These are phyloP conservation scores for Anoplopoma fimbria DNA, from an alignment of 2,113 vertebrate species.

Conservation along the genomic window DNA sequence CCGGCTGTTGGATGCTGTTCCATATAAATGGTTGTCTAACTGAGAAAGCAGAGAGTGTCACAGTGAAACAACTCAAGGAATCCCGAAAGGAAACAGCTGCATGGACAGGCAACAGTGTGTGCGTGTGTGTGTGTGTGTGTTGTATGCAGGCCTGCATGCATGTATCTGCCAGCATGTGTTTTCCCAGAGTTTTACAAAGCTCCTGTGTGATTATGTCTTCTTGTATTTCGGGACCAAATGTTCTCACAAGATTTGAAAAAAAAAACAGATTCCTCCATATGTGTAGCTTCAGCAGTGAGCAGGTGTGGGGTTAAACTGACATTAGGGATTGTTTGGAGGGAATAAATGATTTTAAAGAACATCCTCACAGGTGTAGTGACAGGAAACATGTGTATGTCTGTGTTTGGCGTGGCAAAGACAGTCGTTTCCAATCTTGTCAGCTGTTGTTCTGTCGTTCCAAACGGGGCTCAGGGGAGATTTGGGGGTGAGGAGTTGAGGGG, in stretches of 20 bases:
- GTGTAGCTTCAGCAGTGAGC: neutral
- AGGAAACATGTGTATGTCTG: constrained; percentile 2
- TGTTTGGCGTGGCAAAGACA: constrained; percentile 10
- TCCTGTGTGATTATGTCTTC: constrained; percentile 60
- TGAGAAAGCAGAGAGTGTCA: constrained; percentile 66
- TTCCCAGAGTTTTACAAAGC: constrained; percentile 64
- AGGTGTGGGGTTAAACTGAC: neutral
- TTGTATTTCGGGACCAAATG: constrained; percentile 42
- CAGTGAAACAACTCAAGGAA: constrained; percentile 71
- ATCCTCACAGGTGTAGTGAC: constrained; percentile 26
- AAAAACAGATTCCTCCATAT: neutral
- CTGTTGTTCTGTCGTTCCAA: constrained; percentile 72
- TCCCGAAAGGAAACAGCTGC: constrained; percentile 77
- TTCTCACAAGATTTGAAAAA: constrained; percentile 2
- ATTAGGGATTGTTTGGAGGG: neutral
- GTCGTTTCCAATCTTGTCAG: constrained; percentile 63
- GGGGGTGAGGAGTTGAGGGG: constrained; percentile 15
- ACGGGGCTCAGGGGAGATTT: constrained; percentile 62
- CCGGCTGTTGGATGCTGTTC: constrained; percentile 8
- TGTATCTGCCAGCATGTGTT: constrained; percentile 64
- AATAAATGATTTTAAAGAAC: neutral
- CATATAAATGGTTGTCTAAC: constrained; percentile 40
- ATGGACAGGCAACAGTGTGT: constrained; percentile 31
- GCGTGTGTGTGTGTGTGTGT: constrained; percentile 73
- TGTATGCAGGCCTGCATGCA: constrained; percentile 22